Evolutionary conservation across 1,140 invertebrate genomes (phyloP).

Genomic region (Nephotettix cincticeps): DNA sequence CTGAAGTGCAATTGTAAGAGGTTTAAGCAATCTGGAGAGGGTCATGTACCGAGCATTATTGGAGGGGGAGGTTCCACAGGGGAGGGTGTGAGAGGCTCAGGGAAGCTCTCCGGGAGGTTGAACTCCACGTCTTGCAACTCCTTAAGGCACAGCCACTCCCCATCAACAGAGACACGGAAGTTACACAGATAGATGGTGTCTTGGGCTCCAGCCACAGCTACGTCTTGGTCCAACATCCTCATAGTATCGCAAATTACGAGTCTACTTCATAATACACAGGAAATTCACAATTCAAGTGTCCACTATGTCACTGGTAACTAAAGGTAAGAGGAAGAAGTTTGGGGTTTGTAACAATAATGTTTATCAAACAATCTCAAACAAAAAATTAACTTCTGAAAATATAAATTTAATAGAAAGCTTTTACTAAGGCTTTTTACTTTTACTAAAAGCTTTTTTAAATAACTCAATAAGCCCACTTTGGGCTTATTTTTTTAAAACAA

Average conservation of each 20-base stretch:
- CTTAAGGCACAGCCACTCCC: constrained; percentile 95
- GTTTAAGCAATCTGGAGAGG: too few relatives aligned
- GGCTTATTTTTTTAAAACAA: too few relatives aligned
- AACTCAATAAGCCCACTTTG: too few relatives aligned
- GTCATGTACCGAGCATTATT: constrained; percentile 44
- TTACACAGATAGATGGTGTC: constrained; percentile 97
- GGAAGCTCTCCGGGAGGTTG: constrained; percentile 56
- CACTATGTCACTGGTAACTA: not conserved
- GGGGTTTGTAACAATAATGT: too few relatives aligned
- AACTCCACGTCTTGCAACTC: constrained; percentile 88
- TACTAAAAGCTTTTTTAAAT: too few relatives aligned
- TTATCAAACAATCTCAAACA: too few relatives aligned
- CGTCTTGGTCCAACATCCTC: constrained; percentile 39
- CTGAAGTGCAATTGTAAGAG: too few relatives aligned
- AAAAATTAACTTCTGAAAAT: too few relatives aligned
- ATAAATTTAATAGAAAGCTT: too few relatives aligned
- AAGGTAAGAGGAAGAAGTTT: too few relatives aligned
- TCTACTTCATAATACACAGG: too few relatives aligned
- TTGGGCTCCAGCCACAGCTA: constrained; percentile 81
- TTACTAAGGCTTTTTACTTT: too few relatives aligned
- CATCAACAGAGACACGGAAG: constrained; percentile 94
- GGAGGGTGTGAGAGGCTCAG: constrained; percentile 51
- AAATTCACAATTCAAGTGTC: not conserved
- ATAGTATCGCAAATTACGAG: constrained; percentile 16
- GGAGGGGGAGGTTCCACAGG: constrained; percentile 42